phyloP scores from a whole-genome alignment of 2,888 invertebrate genomes.

The Nasonovia ribisnigri region DNA sequence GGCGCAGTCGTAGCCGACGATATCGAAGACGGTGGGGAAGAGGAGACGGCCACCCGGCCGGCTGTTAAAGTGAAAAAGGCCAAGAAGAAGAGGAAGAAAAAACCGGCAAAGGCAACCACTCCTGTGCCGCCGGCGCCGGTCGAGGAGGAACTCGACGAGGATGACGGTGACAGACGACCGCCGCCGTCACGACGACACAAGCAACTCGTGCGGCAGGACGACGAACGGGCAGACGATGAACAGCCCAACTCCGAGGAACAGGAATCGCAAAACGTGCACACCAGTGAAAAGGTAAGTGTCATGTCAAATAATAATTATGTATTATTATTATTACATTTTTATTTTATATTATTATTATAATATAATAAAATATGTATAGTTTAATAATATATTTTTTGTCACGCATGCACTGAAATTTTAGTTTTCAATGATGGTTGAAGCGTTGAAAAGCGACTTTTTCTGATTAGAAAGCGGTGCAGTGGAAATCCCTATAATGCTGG shows the following conservation, averaged over 20 bases:
- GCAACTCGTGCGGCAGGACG: neutral
- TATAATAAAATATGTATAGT: no score
- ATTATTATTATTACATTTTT: neutral
- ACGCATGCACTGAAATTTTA: no score
- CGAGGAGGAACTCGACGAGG: slow-evolving; percentile 37
- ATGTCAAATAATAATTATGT: neutral
- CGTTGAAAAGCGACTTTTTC: no score
- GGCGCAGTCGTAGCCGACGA: neutral
- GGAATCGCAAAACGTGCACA: slow-evolving; percentile 47
- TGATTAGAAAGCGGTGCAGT: no score
- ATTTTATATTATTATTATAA: neutral
- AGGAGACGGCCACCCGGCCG: slow-evolving; percentile 21
- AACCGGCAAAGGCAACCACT: neutral
- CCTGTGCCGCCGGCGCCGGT: slow-evolving; percentile 5
- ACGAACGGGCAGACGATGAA: slow-evolving; percentile 35
- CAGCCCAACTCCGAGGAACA: slow-evolving; percentile 50
- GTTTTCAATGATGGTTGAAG: no score
- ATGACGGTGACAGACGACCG: neutral
- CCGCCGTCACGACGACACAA: neutral
- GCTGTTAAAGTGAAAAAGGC: neutral
- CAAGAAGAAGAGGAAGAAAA: slow-evolving; percentile 14
- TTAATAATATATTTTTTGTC: no score
- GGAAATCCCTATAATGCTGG: no score
- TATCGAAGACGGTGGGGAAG: neutral
- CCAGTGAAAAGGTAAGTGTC: slow-evolving; percentile 18